phyloP scores from a whole-genome alignment of 2,113 vertebrate genomes.

The Catharus minimus region DNA sequence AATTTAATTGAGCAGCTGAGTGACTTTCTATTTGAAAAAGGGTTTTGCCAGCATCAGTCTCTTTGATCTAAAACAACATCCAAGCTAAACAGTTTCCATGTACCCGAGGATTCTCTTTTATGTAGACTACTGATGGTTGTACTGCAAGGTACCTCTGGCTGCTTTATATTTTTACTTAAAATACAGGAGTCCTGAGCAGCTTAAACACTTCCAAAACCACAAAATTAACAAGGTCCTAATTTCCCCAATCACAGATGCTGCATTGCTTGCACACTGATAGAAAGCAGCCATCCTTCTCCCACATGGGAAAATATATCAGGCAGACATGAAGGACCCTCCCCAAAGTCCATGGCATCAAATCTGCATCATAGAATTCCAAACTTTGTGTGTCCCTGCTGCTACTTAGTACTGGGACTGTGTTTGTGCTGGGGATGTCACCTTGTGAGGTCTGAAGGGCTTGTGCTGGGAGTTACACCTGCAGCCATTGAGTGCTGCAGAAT shows the following conservation, averaged over 20 bases:
- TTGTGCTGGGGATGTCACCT: neutral
- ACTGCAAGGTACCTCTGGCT: neutral
- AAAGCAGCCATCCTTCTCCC: neutral
- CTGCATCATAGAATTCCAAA: neutral
- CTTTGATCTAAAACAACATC: neutral
- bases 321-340: neutral
- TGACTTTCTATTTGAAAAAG: neutral
- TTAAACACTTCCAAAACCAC: neutral
- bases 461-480: neutral
- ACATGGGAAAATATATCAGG: neutral
- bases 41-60: neutral
- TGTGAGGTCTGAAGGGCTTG: neutral
- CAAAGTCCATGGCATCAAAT: neutral
- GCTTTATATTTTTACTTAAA: neutral
- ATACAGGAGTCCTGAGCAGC: neutral
- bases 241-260: neutral
- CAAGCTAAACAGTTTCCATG: neutral
- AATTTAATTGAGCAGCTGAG: neutral
- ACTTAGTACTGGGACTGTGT: neutral
- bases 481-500: neutral
- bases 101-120: neutral
- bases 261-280: neutral
- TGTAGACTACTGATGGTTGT: neutral
- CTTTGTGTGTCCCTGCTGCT: neutral
- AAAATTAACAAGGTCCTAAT: neutral